Evolutionary conservation across 2,797 vertebrate genomes (phyloP).

Genomic region (Mus minutoides): DNA sequence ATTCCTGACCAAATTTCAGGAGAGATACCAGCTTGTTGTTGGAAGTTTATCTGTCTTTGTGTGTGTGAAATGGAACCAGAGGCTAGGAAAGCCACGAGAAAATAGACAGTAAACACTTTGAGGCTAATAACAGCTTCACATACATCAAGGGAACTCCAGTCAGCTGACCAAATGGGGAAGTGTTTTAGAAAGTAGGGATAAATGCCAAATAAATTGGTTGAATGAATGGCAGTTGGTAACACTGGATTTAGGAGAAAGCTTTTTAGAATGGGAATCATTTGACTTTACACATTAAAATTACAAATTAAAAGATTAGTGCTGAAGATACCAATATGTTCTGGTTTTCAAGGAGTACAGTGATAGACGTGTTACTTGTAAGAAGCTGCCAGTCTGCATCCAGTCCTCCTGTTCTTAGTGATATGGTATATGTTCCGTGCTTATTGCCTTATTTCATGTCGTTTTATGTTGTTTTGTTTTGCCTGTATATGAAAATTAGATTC

Average conservation of each 20-base stretch:
- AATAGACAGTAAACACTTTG: not conserved
- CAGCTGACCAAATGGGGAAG: not conserved
- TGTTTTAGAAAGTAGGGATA: conserved; percentile 27
- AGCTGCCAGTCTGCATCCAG: not conserved
- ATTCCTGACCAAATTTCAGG: not conserved
- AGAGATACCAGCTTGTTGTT: not conserved
- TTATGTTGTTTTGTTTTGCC: not conserved
- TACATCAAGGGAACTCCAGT: not conserved
- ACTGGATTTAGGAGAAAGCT: not conserved
- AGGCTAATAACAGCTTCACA: not conserved
- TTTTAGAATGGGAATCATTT: not conserved
- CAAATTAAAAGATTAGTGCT: not conserved
- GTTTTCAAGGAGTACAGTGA: not conserved
- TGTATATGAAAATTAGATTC: not conserved
- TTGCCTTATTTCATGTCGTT: not conserved
- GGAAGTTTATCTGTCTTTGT: not conserved
- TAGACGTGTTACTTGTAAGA: not conserved
- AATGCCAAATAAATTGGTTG: not conserved
- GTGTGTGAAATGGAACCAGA: not conserved
- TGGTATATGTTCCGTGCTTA: not conserved
- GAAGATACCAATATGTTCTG: not conserved
- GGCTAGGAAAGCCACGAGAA: not conserved
- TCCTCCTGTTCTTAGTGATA: not conserved
- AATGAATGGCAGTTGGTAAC: not conserved
- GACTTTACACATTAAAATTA: conserved; percentile 15